Evolutionary conservation across 2,888 invertebrate genomes (phyloP).

Genomic region (Steinernema scapterisci): DNA sequence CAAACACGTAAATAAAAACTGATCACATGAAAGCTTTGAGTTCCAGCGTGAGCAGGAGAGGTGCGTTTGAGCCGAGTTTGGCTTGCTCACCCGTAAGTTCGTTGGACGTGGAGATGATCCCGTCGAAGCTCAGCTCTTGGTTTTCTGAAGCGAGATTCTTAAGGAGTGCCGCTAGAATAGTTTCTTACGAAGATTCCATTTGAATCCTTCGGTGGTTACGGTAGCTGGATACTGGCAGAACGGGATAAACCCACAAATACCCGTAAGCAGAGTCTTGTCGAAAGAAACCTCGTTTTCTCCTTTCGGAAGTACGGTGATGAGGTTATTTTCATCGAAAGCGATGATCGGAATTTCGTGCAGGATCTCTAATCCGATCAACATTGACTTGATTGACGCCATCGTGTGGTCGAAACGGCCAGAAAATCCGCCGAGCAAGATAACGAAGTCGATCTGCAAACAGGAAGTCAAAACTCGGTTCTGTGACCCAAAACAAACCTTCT

Average conservation of each 20-base stretch:
- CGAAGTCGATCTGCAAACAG: conserved; percentile 37
- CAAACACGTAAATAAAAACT: not conserved
- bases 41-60: not conserved
- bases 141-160: not conserved
- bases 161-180: not conserved
- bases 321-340: conserved; percentile 3
- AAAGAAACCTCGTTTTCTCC: conserved; percentile 23
- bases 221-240: conserved; percentile 51
- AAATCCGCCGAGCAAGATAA: conserved; percentile 54
- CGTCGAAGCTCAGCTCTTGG: conserved; percentile 22
- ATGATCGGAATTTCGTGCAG: not conserved
- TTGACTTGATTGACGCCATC: conserved; percentile 52
- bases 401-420: conserved; percentile 63
- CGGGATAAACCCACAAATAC: conserved; percentile 59
- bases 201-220: conserved; percentile 55
- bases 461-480: not conserved
- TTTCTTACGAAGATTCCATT: conserved; percentile 53
- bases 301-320: conserved; percentile 21
- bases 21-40: not conserved
- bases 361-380: conserved; percentile 36
- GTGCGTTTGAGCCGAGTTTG: not conserved
- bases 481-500: not conserved
- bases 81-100: not conserved
- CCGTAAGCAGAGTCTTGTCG: conserved; percentile 36
- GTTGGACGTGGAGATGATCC: conserved; percentile 21